Evolutionary conservation across 1,140 invertebrate species (phyloP), one percentile per base, ranked within the genome.

Genomic region (Atta cephalotes): DNA sequence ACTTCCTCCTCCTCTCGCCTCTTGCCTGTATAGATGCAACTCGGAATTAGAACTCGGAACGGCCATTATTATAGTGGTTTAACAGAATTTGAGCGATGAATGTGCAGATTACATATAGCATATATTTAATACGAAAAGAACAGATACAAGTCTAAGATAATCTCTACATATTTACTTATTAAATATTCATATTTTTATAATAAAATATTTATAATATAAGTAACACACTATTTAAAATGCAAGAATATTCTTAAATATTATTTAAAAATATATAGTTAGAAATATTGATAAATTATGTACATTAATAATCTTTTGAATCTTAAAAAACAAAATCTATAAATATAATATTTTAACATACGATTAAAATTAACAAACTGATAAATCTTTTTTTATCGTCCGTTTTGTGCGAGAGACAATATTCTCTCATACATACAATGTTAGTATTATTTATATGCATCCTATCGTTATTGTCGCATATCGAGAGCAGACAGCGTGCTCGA

Each of bases 381-480:
- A 71, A 72, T 21, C n/a, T 82, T 58, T 74, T 74, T 51, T 39
- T 70, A 53, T 39, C 4, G 9, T 45, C 35, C 18, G 28, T 74
- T 72, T 31, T 74, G 25, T 49, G 21, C 6, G 25, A 14, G n/a
- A 51, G 21, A 84, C 80, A 62, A 84, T 84, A 84, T 62, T 76
- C 39, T 74, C 25, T 18, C 28, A 14, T 58, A 58, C 7, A 25
- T 76, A 84, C 56, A 84, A 76, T 21, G 68, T 84, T 62, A 65
- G 70, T n/a, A 84, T 84, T 84, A 84, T 84, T 84, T 84, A 84
- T 74, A 84, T 28, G 39, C 70, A 49, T 84, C 39, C 80, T 35
- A 62, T 70, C 49, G 62, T 51, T 68, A 65, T 71, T 76, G 80
- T 74, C 70, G 45, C 39, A 74, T 62, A 84, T 84, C 60, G 80